Conservation (phyloP, 2,888 invertebrate species). For the Eulithis testata region DNA sequence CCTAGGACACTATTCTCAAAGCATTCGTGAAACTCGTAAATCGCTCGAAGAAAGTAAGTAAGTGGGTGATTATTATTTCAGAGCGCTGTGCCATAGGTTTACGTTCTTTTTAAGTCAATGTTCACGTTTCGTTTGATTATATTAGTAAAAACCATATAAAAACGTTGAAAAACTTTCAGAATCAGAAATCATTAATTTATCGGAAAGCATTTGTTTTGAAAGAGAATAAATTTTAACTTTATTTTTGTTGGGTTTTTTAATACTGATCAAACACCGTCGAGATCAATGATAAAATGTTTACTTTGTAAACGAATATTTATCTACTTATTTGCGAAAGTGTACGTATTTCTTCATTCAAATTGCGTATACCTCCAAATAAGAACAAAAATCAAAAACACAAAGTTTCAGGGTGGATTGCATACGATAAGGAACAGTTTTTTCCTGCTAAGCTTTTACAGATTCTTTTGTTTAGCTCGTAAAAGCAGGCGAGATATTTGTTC, state of each 20-base stretch:
- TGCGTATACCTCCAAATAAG: background rate
- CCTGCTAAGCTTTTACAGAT: background rate
- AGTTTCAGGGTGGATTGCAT: background rate
- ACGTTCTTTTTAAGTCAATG: slow-evolving; percentile 26
- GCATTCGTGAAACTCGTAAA: slow-evolving; percentile 39
- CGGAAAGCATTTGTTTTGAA: background rate
- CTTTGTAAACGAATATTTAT: too few relatives aligned
- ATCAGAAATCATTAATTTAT: background rate
- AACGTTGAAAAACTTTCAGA: slow-evolving; percentile 3
- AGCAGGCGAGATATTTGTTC: slow-evolving; percentile 6
- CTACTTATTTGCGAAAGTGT: too few relatives aligned
- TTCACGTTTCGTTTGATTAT: slow-evolving; percentile 18
- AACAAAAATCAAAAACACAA: background rate
- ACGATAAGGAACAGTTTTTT: background rate
- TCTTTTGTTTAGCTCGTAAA: background rate
- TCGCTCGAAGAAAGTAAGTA: slow-evolving; percentile 27
- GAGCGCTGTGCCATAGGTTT: slow-evolving; percentile 13
- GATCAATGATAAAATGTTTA: too few relatives aligned
- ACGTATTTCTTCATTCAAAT: background rate
- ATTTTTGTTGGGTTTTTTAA: background rate
- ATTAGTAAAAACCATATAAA: slow-evolving; percentile 12
- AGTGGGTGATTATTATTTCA: slow-evolving; percentile 33
- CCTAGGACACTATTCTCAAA: slow-evolving; percentile 53
- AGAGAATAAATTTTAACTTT: background rate
- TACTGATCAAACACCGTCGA: background rate